Base-by-base conservation (phyloP, 2,888 invertebrate genomes). In the Argyresthia albistria region DNA sequence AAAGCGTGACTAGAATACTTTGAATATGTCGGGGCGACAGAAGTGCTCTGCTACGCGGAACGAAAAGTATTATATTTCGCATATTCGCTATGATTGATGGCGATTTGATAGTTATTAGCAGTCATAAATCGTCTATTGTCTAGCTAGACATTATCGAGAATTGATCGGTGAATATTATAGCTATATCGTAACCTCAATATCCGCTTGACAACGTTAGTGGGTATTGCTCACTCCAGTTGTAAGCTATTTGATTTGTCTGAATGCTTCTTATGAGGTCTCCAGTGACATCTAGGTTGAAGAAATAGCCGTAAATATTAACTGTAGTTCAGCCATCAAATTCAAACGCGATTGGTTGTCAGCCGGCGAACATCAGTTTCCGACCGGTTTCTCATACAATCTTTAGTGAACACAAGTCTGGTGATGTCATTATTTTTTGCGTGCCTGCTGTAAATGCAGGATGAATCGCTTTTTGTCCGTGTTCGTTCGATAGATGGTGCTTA, bases 371-470 rank as follows among this genome's bases (percentile, higher is more conserved):
- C 25, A 25, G 25, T 4, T 25, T 25, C 42, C 12, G 43, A 50
- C 43, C 35, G 12, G 35, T 35, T 43, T 8, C n/a, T 9, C 37
- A 48, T 9, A 57, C 64, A 51, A 36, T 45, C 35, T 66, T 57
- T 57, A 65, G 59, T 59, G 64, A 61, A 70, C 73, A 68, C 66
- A 67, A 70, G 64, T 61, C 63, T 66, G 61, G 68, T 81, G 83
- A 80, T 78, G 77, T 81, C 78, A 82, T 77, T 63, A 65, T 73
- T 83, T 81, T 80, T 79, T 78, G 76, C 69, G 55, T 61, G 61
- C 61, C 63, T 67, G 68, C 64, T 55, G 72, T 65, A 69, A 73
- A 76, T 75, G 74, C 61, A 70, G 76, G 70, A 74, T 74, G 73
- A 72, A 73, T 73, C 69, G 70, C 67, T 80, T 80, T 82, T 83